These are phyloP conservation scores for Orbicella faveolata DNA, from an alignment of 64 coral and sea anemone genomes.

Conservation along the genomic window DNA sequence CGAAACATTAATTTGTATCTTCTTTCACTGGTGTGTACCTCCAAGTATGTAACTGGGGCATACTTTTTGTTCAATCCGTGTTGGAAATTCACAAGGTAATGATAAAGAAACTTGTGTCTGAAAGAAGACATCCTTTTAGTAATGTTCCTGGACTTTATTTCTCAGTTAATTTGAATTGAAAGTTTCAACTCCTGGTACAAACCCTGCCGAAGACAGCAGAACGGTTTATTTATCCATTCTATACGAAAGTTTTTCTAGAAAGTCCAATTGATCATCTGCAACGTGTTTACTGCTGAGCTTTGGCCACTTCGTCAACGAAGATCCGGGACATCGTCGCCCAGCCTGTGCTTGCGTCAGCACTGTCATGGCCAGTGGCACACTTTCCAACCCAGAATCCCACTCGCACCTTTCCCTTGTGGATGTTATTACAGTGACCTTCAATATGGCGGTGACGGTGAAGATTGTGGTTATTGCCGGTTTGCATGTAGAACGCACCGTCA, in stretches of 20 bases:
- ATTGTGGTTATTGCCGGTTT: not conserved
- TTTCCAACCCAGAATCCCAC: slow-evolving; percentile 1
- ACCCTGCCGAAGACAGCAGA: no score
- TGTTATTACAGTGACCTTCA: slow-evolving; percentile 4
- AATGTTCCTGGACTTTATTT: no score
- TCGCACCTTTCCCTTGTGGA: not conserved
- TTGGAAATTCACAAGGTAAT: no score
- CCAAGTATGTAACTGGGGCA: no score
- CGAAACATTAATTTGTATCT: no score
- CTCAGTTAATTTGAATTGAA: no score
- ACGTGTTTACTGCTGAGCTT: not conserved
- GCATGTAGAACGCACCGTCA: not conserved
- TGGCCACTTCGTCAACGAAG: not conserved
- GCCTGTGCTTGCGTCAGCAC: not conserved
- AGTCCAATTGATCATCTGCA: not conserved
- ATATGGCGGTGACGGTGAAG: slow-evolving; percentile 6
- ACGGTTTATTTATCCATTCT: no score
- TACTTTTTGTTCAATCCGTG: no score
- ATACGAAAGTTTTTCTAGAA: not conserved
- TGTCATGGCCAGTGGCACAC: not conserved
- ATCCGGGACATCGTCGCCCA: not conserved
- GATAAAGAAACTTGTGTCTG: no score
- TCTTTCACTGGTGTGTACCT: no score
- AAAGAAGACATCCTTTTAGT: no score
- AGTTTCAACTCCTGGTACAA: no score